Conservation (phyloP, 2,888 invertebrate species). For the Taenaris catops region DNA sequence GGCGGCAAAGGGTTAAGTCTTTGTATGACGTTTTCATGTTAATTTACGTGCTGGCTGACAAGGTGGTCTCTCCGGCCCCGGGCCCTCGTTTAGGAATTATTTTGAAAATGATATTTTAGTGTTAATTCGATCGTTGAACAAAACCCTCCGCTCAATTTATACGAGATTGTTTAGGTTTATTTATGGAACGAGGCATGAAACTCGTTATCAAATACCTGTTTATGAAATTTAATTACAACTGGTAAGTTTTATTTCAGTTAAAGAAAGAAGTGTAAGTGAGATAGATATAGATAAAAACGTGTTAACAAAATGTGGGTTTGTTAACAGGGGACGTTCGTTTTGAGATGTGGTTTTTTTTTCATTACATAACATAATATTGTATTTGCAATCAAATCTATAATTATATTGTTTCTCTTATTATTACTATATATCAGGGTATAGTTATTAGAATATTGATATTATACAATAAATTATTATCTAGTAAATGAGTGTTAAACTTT, state of each 20-base stretch:
- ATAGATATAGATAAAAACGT: conserved; percentile 12
- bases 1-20: conserved; percentile 69
- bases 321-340: too few relatives aligned
- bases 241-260: conserved; percentile 17
- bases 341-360: too few relatives aligned
- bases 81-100: too few relatives aligned
- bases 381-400: too few relatives aligned
- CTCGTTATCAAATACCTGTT: conserved; percentile 23
- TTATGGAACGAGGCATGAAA: conserved; percentile 29
- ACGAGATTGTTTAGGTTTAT: conserved; percentile 37
- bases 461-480: too few relatives aligned
- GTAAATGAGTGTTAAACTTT: too few relatives aligned
- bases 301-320: conserved; percentile 3
- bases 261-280: conserved; percentile 10
- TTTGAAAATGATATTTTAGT: conserved; percentile 72
- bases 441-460: too few relatives aligned
- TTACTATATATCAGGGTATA: too few relatives aligned
- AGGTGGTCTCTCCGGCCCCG: conserved; percentile 53
- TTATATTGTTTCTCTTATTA: too few relatives aligned
- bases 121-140: conserved; percentile 52
- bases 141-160: conserved; percentile 42
- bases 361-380: too few relatives aligned
- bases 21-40: conserved; percentile 65
- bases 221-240: conserved; percentile 23
- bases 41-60: conserved; percentile 49